Evolutionary conservation across 2,113 vertebrate genomes (phyloP), one percentile per base, ranked within the genome.

Genomic region (Austrofundulus limnaeus): DNA sequence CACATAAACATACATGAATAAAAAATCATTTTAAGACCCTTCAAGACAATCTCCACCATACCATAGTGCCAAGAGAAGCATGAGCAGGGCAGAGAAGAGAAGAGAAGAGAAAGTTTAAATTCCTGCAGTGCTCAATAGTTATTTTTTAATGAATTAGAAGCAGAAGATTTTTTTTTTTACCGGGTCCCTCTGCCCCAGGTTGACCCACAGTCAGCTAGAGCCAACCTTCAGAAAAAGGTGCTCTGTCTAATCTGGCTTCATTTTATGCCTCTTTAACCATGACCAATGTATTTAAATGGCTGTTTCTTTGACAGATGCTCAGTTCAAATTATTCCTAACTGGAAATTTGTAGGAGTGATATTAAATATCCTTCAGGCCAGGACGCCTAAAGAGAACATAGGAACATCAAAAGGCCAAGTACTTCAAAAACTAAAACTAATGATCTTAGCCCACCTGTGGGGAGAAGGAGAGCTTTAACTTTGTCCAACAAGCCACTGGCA

Each of bases 381-480:
- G 77, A 77, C 79, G 84, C 87, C 87, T 81, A 88, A 91, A 91
- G 89, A 92, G 89, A 91, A 92, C 80, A 80, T 78, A 80, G 83
- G 80, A 86, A 92, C 92, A 93, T 93, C 92, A 93, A 93, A 93
- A 92, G 89, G 82, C 82, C 75, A 89, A 92, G 87, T 88, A 91
- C 92, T 91, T 93, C 91, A 92, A 92, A 92, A 93, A 90, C 83
- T 91, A 85, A 90, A 92, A 89, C 89, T 92, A 92, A 93, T 92
- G 92, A 92, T 89, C 82, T 74, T 66, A 65, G 83, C 72, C 82
- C 77, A 88, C 87, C 90, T 89, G 75, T 67, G 62, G 85, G 90
- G 84, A 88, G 45, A 78, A 78, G 80, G 78, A 87, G 83, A 79
- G 81, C 68, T 85, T 72, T 77, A 87, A 86, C 85, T 81, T 83